A percentile compares a stretch with the other conserved stretches of the same genome.
Conservation (phyloP, 2,888 invertebrate species). For the Erebia aethiops region DNA sequence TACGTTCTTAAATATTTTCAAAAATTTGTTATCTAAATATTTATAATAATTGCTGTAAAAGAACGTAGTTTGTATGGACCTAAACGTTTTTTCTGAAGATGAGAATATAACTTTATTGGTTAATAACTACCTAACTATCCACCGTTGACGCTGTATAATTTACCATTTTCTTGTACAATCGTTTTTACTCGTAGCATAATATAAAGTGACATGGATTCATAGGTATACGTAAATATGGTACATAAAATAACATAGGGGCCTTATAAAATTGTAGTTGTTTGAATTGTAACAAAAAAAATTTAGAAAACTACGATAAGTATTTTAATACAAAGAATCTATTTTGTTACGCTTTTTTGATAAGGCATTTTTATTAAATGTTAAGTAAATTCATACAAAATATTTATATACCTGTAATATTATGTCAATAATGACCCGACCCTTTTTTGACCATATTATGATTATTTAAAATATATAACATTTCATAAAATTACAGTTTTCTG, state of each 20-base stretch:
- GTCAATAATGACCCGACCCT: background rate
- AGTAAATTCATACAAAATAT: slow-evolving; percentile 38
- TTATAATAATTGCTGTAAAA: background rate
- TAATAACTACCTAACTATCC: background rate
- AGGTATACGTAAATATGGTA: slow-evolving; percentile 74
- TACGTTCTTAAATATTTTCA: background rate
- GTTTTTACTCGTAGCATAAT: slow-evolving; percentile 51
- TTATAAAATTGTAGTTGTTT: slow-evolving; percentile 59
- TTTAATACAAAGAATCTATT: slow-evolving; percentile 73
- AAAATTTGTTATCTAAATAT: no score
- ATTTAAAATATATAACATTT: no score
- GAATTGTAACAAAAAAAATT: slow-evolving; percentile 62
- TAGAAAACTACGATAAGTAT: slow-evolving; percentile 61
- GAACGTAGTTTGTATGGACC: background rate
- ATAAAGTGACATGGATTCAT: slow-evolving; percentile 56
- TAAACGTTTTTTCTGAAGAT: no score
- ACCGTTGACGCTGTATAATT: background rate
- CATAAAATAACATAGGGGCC: slow-evolving; percentile 72
- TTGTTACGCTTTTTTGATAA: slow-evolving; percentile 75
- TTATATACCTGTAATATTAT: slow-evolving; percentile 10
- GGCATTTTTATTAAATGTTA: slow-evolving; percentile 61
- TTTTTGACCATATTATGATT: background rate
- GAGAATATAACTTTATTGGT: background rate
- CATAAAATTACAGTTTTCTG: no score
- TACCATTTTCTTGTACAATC: background rate